A percentile compares a stretch with the other conserved stretches of the same genome.
Evolutionary conservation across 2,797 vertebrate genomes (phyloP).

Genomic region (Oreochromis grahami): DNA sequence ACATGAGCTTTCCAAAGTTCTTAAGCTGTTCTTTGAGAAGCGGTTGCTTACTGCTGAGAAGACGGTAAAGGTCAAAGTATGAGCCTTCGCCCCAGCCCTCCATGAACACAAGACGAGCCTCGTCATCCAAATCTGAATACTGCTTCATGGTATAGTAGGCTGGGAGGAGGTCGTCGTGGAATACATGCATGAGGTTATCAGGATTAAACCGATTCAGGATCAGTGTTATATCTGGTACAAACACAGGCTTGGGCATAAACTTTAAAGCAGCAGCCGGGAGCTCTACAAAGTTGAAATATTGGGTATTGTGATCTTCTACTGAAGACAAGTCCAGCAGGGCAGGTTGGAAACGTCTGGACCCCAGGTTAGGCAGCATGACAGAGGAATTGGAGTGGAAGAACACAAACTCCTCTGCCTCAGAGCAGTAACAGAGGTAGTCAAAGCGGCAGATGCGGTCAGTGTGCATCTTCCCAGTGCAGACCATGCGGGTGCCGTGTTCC

Average conservation of each 20-base stretch:
- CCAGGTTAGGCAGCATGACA: constrained; percentile 93
- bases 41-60: constrained; percentile 93
- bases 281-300: constrained; percentile 98
- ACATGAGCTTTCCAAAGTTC: constrained; percentile 91
- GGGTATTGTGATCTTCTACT: constrained; percentile 96
- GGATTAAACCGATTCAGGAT: constrained; percentile 96
- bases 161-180: constrained; percentile 94
- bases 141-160: constrained; percentile 96
- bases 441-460: constrained; percentile 96
- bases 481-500: constrained; percentile 93
- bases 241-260: constrained; percentile 94
- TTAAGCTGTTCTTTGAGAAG: constrained; percentile 90
- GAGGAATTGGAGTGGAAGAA: constrained; percentile 96
- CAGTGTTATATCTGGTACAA: constrained; percentile 91
- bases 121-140: constrained; percentile 86
- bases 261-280: constrained; percentile 90
- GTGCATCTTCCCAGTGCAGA: constrained; percentile 96
- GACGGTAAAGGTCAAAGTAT: constrained; percentile 91
- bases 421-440: constrained; percentile 93
- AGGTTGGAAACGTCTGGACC: constrained; percentile 92
- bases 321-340: constrained; percentile 94
- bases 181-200: constrained; percentile 97
- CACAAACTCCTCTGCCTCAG: constrained; percentile 92
- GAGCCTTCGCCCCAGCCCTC: constrained; percentile 93
- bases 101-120: constrained; percentile 94